Conservation (phyloP, 53 echinoderm and acorn worm species). For the Echinarachnius parma region DNA sequence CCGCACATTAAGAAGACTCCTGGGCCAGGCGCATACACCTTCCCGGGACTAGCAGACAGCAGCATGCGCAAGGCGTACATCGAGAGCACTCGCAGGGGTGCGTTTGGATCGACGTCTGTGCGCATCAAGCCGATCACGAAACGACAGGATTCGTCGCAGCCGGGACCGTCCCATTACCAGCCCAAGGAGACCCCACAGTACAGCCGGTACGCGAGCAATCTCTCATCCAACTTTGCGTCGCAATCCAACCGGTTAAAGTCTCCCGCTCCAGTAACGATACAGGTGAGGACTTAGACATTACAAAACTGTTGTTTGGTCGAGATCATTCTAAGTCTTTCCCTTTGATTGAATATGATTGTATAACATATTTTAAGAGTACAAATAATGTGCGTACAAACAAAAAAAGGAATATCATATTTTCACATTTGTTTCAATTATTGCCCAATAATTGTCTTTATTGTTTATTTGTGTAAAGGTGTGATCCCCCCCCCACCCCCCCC, state of each 20-base stretch:
- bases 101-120: slow-evolving; percentile 91
- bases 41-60: slow-evolving; percentile 76
- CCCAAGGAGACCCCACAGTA: slow-evolving; percentile 73
- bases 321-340: no score
- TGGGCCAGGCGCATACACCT: slow-evolving; percentile 90
- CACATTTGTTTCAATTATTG: no score
- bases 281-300: no score
- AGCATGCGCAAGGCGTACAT: slow-evolving; percentile 89
- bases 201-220: slow-evolving; percentile 79
- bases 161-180: slow-evolving; percentile 96
- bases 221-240: slow-evolving; percentile 90
- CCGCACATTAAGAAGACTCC: slow-evolving; percentile 95
- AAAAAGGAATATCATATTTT: no score
- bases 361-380: no score
- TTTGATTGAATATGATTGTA: no score
- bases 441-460: no score
- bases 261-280: slow-evolving; percentile 75
- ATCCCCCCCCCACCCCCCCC: no score
- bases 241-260: slow-evolving; percentile 76
- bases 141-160: slow-evolving; percentile 69
- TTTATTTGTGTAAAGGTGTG: no score
- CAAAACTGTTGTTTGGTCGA: no score
- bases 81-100: slow-evolving; percentile 86
- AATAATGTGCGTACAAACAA: no score
- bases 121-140: slow-evolving; percentile 94